Percentiles rank a stretch among this genome's conserved stretches.
Conservation (phyloP, 2,888 invertebrate genomes). For the Ectropis crepuscularia region DNA sequence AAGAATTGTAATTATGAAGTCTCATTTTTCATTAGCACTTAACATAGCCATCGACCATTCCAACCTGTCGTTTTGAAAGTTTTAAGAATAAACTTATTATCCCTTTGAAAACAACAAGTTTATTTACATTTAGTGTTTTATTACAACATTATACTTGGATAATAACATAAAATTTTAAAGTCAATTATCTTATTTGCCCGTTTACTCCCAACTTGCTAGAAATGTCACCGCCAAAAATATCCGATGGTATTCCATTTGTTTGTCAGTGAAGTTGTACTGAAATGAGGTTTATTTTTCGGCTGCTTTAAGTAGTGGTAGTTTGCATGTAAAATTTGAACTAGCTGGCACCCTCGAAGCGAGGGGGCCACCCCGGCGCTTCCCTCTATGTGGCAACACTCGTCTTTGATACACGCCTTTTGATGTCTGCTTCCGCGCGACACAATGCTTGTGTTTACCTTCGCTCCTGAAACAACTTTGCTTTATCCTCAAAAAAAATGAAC, state of each 20-base stretch:
- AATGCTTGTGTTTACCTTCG: slow-evolving; percentile 70
- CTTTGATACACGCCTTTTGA: slow-evolving; percentile 80
- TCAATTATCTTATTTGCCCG: slow-evolving; percentile 43
- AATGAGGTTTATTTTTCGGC: slow-evolving; percentile 41
- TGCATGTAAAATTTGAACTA: slow-evolving; percentile 70
- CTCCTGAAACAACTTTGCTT: slow-evolving; percentile 67
- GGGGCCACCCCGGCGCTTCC: slow-evolving; percentile 62
- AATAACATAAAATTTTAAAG: slow-evolving; percentile 33
- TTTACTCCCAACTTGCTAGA: slow-evolving; percentile 37
- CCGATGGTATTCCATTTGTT: slow-evolving; percentile 38
- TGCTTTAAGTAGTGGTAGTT: slow-evolving; percentile 45
- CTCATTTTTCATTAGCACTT: slow-evolving; percentile 22
- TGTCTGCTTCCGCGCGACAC: slow-evolving; percentile 71
- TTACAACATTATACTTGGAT: slow-evolving; percentile 8
- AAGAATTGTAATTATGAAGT: slow-evolving; percentile 33
- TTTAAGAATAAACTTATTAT: too few species aligned
- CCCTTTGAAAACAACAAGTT: neutral
- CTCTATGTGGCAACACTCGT: slow-evolving; percentile 65
- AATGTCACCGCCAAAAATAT: slow-evolving; percentile 42
- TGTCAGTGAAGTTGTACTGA: slow-evolving; percentile 26
- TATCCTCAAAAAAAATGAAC: slow-evolving; percentile 59
- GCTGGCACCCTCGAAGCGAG: slow-evolving; percentile 64
- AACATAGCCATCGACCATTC: slow-evolving; percentile 23
- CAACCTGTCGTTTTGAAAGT: slow-evolving; percentile 2
- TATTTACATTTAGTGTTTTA: slow-evolving; percentile 10